Base-by-base conservation (phyloP, 2,888 invertebrate species). In the Helleia helle region DNA sequence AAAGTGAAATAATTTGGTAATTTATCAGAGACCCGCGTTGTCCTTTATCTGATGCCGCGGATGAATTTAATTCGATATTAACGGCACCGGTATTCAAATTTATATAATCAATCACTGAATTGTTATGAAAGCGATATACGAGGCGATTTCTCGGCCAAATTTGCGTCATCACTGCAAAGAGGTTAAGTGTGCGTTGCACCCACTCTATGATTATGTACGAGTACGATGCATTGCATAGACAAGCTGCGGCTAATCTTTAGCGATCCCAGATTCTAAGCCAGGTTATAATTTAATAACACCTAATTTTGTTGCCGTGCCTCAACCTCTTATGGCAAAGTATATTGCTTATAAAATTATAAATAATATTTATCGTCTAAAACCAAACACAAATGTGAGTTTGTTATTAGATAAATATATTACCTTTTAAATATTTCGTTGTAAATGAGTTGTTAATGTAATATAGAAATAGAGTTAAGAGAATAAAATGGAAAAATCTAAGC, bases 101-200 rank as follows among this genome's bases (percentile, higher is more conserved):
- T 72, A 73, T 73, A 68, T 74, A 80, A 84, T 84, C 81, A 83
- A 83, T 84, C 83, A 84, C 65, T 51, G 61, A 72, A 73, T 83
- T 72, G 79, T 83, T 84, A 80, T 80, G 83, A 83, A 83, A 83
- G 77, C 73, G 71, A 74, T 68, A 74, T 79, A 74, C 71, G 57
- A 69, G 71, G 66, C 61, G 71, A 76, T 77, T 77, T 79, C 79
- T 79, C 67, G 70, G 61, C 55, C 67, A 64, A 68, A 71, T 80
- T 83, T 79, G 72, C 83, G 71, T 74, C 83, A 81, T 66, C 67
- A 59, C 53, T 64, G 65, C 65, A 65, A 63, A 59, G 62, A 68
- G 69, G 70, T 69, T 72, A 68, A 61, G 58, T 60, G 56, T 54
- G 45, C 49, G 49, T 52, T 54, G 51, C 54, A 59, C 59, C 56